These are phyloP conservation scores for Zaprionus vittiger DNA, from an alignment of 1,140 invertebrate species.

Conservation along the genomic window DNA sequence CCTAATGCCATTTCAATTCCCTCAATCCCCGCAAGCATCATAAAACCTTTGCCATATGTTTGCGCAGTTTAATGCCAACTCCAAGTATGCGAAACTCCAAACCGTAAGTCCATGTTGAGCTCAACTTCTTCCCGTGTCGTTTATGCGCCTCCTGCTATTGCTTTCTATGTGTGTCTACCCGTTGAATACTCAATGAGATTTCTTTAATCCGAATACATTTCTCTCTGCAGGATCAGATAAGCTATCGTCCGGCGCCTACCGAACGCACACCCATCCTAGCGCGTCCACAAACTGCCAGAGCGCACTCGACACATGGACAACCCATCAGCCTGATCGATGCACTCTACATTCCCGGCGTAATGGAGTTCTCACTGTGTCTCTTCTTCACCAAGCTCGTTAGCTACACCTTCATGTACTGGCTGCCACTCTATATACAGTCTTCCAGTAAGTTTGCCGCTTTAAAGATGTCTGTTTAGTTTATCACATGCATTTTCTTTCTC, in stretches of 20 bases:
- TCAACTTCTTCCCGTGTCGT: slow-evolving; percentile 21
- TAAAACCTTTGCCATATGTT: slow-evolving; percentile 31
- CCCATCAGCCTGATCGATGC: slow-evolving; percentile 93
- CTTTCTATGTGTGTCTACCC: not conserved
- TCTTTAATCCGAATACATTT: not conserved
- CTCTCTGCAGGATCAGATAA: slow-evolving; percentile 83
- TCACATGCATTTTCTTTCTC: not conserved
- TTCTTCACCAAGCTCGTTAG: slow-evolving; percentile 99
- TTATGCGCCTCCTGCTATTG: not conserved
- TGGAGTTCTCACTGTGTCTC: slow-evolving; percentile 96
- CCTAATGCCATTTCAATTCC: not conserved
- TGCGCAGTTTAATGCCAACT: slow-evolving; percentile 45
- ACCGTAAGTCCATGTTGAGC: slow-evolving; percentile 60
- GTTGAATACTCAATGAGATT: not conserved
- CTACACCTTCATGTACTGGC: slow-evolving; percentile 98
- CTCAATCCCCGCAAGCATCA: not conserved
- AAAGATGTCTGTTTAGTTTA: not conserved
- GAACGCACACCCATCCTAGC: slow-evolving; percentile 84
- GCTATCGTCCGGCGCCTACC: slow-evolving; percentile 75
- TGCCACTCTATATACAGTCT: slow-evolving; percentile 94
- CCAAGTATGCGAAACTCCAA: slow-evolving; percentile 37
- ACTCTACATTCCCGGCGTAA: slow-evolving; percentile 94
- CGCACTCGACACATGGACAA: slow-evolving; percentile 82
- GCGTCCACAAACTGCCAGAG: slow-evolving; percentile 75
- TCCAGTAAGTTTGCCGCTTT: slow-evolving; percentile 89